These are phyloP conservation scores for Physeter macrocephalus DNA, from an alignment of 2,113 vertebrate species.

Conservation along the genomic window DNA sequence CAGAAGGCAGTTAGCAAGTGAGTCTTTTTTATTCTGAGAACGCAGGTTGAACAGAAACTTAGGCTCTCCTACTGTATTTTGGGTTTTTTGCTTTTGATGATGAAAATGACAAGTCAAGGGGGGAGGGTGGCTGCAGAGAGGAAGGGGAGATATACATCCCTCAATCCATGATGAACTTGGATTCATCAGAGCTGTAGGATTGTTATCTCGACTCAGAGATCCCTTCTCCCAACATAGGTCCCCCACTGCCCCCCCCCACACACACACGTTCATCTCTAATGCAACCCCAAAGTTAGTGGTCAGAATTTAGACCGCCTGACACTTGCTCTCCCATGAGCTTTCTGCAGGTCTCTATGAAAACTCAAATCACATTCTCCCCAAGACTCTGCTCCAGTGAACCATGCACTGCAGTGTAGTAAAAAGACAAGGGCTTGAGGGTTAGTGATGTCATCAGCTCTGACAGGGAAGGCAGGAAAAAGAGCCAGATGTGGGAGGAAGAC, in stretches of 20 bases:
- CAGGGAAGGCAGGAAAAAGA: neutral
- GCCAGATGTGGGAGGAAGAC: no score
- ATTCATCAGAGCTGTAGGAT: neutral
- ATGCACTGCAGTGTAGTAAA: neutral
- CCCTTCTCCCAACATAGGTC: neutral
- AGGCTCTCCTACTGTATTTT: neutral
- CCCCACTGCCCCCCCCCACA: neutral
- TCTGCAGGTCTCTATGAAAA: neutral
- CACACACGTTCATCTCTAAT: neutral
- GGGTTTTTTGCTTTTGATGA: neutral
- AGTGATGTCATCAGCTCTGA: neutral
- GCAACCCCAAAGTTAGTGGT: neutral
- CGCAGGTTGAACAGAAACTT: neutral
- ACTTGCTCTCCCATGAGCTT: neutral
- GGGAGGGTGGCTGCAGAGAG: neutral
- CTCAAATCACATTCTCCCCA: neutral
- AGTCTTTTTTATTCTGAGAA: neutral
- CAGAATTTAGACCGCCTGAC: neutral
- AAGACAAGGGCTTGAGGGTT: neutral
- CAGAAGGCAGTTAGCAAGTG: neutral
- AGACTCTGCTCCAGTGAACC: accelerated
- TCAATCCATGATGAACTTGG: neutral
- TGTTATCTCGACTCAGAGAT: neutral
- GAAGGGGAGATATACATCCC: neutral
- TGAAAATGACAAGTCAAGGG: neutral